phyloP scores from a whole-genome alignment of 2,797 vertebrate species.

The Platyrinchus mystaceus region DNA sequence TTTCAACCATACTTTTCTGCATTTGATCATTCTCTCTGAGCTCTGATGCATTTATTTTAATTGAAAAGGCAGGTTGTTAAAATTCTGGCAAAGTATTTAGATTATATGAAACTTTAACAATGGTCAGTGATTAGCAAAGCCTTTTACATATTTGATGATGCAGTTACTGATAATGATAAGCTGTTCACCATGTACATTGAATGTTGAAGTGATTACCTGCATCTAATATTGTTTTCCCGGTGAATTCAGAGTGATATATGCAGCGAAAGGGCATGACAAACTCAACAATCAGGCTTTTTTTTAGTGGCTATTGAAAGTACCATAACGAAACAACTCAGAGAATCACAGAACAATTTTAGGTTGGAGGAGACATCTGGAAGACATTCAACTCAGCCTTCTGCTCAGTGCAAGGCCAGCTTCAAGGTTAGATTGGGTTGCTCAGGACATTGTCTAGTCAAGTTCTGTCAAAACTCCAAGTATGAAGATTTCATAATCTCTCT shows the following conservation, averaged over 20 bases:
- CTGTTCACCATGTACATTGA: not conserved
- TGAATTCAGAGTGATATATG: not conserved
- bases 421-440: not conserved
- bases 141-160: conserved; percentile 50
- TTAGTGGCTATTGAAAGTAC: not conserved
- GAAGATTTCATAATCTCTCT: not conserved
- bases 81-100: conserved; percentile 14
- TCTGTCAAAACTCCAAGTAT: not conserved
- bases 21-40: not conserved
- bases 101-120: conserved; percentile 32
- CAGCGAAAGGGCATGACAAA: not conserved
- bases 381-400: not conserved
- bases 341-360: not conserved
- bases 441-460: not conserved
- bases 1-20: not conserved
- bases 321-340: not conserved
- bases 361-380: not conserved
- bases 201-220: conserved; percentile 37
- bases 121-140: conserved; percentile 47
- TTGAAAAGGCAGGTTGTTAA: conserved; percentile 16
- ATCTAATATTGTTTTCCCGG: not conserved
- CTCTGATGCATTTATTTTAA: not conserved
- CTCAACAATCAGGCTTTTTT: not conserved
- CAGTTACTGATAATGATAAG: not conserved
- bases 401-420: not conserved